Percentiles rank a stretch among this genome's conserved stretches.
phyloP scores from a whole-genome alignment of 2,888 invertebrate genomes.

The Ceriagrion tenellum region DNA sequence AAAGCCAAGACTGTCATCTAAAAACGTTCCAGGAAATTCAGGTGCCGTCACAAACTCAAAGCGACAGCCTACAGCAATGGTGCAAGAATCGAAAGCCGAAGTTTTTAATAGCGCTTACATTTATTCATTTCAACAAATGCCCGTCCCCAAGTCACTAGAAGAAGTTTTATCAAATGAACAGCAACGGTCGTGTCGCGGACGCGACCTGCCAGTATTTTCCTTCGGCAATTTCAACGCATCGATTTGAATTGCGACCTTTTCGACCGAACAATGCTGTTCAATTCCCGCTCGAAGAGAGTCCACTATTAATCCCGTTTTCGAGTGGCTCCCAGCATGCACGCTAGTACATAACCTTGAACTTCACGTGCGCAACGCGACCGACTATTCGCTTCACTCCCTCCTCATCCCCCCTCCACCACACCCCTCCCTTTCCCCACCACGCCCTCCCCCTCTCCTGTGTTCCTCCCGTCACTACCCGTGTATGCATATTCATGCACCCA shows the following conservation, averaged over 20 bases:
- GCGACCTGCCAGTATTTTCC: too few species aligned
- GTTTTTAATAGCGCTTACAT: too few species aligned
- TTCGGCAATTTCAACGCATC: background rate
- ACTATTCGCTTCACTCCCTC: background rate
- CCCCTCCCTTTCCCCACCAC: background rate
- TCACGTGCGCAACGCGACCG: conserved; percentile 23
- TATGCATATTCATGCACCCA: background rate
- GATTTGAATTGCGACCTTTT: background rate
- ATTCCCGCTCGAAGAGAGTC: background rate
- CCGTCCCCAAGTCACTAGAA: too few species aligned
- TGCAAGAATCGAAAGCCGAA: too few species aligned
- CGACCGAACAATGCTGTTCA: background rate
- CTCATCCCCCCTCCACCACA: background rate
- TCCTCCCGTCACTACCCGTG: background rate
- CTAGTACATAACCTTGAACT: background rate
- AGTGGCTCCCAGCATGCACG: background rate
- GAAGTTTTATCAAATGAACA: too few species aligned
- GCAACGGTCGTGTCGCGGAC: too few species aligned
- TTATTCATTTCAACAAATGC: too few species aligned
- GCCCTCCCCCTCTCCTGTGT: too few species aligned
- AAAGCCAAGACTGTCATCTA: too few species aligned
- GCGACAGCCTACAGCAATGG: too few species aligned
- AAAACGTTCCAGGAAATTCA: too few species aligned
- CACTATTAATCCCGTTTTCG: conserved; percentile 31
- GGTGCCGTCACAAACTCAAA: too few species aligned